Evolutionary conservation across 2,888 invertebrate genomes (phyloP), one percentile per base, ranked within the genome.

Genomic region (Ametastegia equiseti): DNA sequence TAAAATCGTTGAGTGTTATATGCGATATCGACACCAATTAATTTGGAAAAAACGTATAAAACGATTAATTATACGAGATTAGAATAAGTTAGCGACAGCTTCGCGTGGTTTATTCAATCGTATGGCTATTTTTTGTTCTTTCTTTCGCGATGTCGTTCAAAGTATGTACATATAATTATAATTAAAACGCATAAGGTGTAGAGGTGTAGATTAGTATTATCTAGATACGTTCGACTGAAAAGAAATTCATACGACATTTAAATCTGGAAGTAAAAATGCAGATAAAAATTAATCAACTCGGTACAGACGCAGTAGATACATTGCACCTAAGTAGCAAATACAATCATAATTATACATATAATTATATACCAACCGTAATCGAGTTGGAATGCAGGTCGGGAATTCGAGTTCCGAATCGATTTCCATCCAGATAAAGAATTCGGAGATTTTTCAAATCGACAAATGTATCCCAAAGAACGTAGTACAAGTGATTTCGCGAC

Each of bases 401-500:
- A 13, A 91, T 87, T 27, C 86, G 85, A 0, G 84, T 80, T 30
- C 89, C 88, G 27, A 92, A 89, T 83, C 90, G 89, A 83, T 92
- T 92, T 15, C 85, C 88, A 50, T 88, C 85, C 2, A 92, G 83
- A 69, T 88, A 87, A 11, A 92, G 83, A 57, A 90, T 87, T 33
- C 86, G 86, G 19, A 92, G 83, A 79, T 86, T 89, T 9, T 83
- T 84, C n/a, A 86, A 90, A 23, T 86, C 84, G 5, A 87, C 83
- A 83, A 93, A 93, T 2, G 91, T 92, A 36, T 92, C 92, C 1
- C 92, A 86, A 1, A 89, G 87, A 45, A 93, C 86, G 54, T 87
- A 88, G 50, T 92, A 87, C 13, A 94, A 86, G 80, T 90, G 89
- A 86, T 94, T 93, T 73, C 85, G 85, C 36, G 93, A 93, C 81